phyloP scores from a whole-genome alignment of 2,113 vertebrate genomes.

The Sphaerodactylus townsendi region DNA sequence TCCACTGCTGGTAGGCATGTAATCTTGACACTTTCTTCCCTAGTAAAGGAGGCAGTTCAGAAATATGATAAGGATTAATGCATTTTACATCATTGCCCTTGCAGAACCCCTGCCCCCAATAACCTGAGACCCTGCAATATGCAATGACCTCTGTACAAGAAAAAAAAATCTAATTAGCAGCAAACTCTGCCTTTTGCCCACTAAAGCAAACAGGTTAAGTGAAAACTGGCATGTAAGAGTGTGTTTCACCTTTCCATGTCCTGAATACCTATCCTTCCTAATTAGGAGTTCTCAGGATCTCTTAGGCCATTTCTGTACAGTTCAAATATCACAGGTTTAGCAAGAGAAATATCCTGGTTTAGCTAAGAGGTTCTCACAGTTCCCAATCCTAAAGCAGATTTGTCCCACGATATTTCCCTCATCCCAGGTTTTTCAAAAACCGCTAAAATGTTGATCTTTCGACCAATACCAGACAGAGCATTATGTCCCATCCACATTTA shows the following conservation, averaged over 20 bases:
- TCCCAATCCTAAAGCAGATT: no score
- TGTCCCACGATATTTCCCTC: no score
- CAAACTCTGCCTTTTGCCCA: not conserved
- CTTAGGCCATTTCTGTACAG: not conserved
- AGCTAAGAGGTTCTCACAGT: no score
- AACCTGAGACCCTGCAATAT: not conserved
- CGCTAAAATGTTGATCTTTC: no score
- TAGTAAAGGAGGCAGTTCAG: not conserved
- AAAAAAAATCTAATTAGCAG: not conserved
- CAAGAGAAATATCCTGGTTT: no score
- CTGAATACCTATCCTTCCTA: not conserved
- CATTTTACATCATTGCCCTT: not conserved
- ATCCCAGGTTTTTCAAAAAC: no score
- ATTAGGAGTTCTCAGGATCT: not conserved
- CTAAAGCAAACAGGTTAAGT: not conserved
- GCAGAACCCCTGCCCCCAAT: not conserved
- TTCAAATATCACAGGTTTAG: not conserved
- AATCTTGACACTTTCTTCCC: not conserved
- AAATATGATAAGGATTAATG: slow-evolving; percentile 4
- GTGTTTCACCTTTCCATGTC: not conserved
- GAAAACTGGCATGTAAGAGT: not conserved
- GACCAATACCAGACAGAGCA: no score
- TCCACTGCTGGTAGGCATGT: not conserved
- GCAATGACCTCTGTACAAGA: not conserved
- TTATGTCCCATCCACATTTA: no score